phyloP scores from a whole-genome alignment of 2,888 invertebrate genomes.

The Epistrophella euchroma region DNA sequence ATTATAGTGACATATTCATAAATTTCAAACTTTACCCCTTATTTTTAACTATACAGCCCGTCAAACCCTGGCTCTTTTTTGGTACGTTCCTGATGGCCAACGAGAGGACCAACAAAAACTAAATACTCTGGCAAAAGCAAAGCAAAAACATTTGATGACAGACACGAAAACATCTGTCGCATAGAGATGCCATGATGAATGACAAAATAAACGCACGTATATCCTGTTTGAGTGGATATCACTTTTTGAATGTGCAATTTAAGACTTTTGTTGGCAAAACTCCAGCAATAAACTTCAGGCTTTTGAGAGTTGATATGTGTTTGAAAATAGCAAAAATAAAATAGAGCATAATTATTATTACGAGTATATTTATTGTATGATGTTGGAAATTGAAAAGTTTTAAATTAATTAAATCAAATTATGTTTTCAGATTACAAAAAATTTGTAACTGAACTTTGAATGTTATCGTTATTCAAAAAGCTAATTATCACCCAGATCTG shows the following conservation, averaged over 20 bases:
- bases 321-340: background rate
- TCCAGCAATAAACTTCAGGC: constrained; percentile 20
- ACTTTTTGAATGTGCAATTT: constrained; percentile 52
- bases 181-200: constrained; percentile 37
- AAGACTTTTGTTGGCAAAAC: constrained; percentile 50
- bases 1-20: too few species aligned
- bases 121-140: background rate
- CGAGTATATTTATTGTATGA: background rate
- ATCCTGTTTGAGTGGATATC: constrained; percentile 48
- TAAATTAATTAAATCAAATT: too few species aligned
- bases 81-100: background rate
- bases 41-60: too few species aligned
- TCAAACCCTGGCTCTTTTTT: background rate
- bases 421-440: too few species aligned
- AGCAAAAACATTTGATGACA: constrained; percentile 46
- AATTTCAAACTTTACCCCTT: too few species aligned
- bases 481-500: too few species aligned
- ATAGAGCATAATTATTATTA: background rate
- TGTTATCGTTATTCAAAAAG: too few species aligned
- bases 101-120: background rate
- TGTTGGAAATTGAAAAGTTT: background rate
- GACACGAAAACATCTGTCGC: constrained; percentile 60
- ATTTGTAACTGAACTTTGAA: too few species aligned
- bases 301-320: constrained; percentile 2
- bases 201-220: constrained; percentile 62